These are phyloP conservation scores for Dorcus hopei DNA, from an alignment of 2,888 invertebrate species.

Conservation along the genomic window DNA sequence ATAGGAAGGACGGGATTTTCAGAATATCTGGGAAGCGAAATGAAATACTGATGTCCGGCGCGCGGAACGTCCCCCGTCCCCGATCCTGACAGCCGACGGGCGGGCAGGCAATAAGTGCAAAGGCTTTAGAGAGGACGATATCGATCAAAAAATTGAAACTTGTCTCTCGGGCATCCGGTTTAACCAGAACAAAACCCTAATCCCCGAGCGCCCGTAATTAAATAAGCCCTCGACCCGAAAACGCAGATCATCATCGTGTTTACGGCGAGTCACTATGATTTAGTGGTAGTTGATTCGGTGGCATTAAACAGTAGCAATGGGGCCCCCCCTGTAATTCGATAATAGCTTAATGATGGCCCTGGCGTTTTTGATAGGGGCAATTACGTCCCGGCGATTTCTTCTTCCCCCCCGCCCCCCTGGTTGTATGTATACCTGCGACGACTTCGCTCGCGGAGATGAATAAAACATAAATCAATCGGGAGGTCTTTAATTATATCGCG, in stretches of 20 bases:
- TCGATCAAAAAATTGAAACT: neutral
- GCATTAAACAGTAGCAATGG: slow-evolving; percentile 28
- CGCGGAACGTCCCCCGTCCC: no score
- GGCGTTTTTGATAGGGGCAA: slow-evolving; percentile 18
- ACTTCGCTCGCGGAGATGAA: neutral
- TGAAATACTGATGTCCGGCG: no score
- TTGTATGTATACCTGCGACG: neutral
- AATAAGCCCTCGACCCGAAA: neutral
- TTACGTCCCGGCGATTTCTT: slow-evolving; percentile 16
- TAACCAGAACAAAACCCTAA: neutral
- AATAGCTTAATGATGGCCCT: slow-evolving; percentile 19
- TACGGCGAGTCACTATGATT: slow-evolving; percentile 26
- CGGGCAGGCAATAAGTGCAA: no score
- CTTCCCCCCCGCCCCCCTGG: slow-evolving; percentile 3
- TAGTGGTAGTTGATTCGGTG: slow-evolving; percentile 18
- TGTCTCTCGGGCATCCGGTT: neutral
- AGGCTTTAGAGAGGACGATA: no score
- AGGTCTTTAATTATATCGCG: neutral
- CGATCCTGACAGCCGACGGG: no score
- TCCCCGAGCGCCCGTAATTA: neutral
- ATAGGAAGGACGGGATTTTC: no score
- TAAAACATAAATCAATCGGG: slow-evolving; percentile 1
- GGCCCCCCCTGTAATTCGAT: slow-evolving; percentile 20
- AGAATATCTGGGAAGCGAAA: no score
- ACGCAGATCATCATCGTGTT: slow-evolving; percentile 25